Percentiles rank a stretch among this genome's conserved stretches.
phyloP scores from a whole-genome alignment of 2,888 invertebrate genomes.

The Osedax fenrisi region DNA sequence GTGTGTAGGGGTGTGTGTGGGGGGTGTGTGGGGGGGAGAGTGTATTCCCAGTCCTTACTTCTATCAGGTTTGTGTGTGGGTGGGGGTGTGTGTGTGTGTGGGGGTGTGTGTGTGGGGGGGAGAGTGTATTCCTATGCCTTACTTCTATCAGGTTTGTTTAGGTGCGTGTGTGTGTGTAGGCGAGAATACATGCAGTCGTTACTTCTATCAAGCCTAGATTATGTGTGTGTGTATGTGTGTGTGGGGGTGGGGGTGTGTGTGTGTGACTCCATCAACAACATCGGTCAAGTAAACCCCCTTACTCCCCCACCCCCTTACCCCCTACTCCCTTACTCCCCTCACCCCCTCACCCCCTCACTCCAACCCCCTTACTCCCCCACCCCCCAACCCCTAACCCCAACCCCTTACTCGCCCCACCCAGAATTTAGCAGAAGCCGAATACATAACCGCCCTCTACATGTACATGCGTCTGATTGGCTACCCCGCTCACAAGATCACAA shows the following conservation, averaged over 20 bases:
- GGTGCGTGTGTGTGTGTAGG: background rate
- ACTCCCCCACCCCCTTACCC: background rate
- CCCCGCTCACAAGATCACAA: constrained; percentile 88
- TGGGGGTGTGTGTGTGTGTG: background rate
- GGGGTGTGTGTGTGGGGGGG: constrained; percentile 70
- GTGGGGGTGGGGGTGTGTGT: too few species aligned
- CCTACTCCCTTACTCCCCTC: background rate
- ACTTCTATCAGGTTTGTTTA: constrained; percentile 75
- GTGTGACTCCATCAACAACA: too few species aligned
- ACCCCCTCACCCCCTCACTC: background rate
- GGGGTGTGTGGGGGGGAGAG: constrained; percentile 87
- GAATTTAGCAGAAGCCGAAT: constrained; percentile 64
- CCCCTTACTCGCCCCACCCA: constrained; percentile 37
- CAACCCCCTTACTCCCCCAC: background rate
- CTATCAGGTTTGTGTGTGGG: constrained; percentile 76
- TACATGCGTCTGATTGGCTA: constrained; percentile 93
- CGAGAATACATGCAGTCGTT: background rate
- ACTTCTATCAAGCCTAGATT: too few species aligned
- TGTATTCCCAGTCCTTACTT: constrained; percentile 95
- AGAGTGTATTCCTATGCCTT: constrained; percentile 91
- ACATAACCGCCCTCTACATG: constrained; percentile 91
- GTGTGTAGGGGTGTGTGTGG: too few species aligned
- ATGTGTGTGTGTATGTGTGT: too few species aligned
- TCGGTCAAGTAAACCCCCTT: background rate
- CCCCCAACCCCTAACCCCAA: background rate